Conservation (phyloP, 2,113 vertebrate genomes). For the Lontra canadensis region DNA sequence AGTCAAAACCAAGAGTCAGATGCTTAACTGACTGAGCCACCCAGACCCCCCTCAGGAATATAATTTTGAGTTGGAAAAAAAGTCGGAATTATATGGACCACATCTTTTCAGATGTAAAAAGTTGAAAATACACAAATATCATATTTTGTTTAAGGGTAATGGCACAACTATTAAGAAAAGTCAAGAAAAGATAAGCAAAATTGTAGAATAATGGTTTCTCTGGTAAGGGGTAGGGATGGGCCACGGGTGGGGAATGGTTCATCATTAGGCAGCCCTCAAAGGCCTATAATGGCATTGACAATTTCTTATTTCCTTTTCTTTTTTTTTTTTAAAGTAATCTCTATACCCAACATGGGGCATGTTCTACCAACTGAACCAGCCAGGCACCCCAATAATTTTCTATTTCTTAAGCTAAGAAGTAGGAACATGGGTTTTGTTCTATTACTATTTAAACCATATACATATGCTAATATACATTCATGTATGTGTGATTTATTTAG, state of each 20-base stretch:
- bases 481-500: not conserved
- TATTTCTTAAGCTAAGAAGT: constrained; percentile 19
- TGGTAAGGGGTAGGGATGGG: not conserved
- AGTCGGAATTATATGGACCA: not conserved
- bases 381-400: not conserved
- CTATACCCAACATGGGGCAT: not conserved
- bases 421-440: not conserved
- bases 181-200: not conserved
- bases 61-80: constrained; percentile 38
- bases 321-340: not conserved
- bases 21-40: not conserved
- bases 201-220: not conserved
- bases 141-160: not conserved
- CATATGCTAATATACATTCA: not conserved
- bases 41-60: not conserved
- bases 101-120: constrained; percentile 8
- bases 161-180: not conserved
- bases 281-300: not conserved
- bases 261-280: not conserved
- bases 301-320: not conserved
- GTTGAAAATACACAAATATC: not conserved
- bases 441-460: constrained; percentile 35
- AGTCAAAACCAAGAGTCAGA: not conserved
- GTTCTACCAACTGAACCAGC: not conserved
- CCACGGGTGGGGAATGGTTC: not conserved